These are phyloP conservation scores for Diploptera punctata DNA, from an alignment of 2,888 invertebrate genomes.

Conservation along the genomic window DNA sequence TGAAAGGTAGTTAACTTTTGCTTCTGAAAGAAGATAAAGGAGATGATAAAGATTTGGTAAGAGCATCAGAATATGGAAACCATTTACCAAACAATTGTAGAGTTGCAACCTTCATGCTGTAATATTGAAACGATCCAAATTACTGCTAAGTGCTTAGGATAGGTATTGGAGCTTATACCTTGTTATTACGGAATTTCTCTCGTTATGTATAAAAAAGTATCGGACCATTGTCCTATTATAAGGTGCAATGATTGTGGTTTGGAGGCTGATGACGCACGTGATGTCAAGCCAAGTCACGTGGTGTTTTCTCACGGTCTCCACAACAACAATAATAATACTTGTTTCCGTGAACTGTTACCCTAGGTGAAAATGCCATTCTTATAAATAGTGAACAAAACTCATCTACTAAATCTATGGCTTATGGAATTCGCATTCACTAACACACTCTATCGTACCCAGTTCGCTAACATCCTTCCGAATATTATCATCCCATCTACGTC, in stretches of 20 bases:
- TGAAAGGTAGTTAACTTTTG: too few relatives aligned
- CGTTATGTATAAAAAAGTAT: neutral
- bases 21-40: too few relatives aligned
- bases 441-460: too few relatives aligned
- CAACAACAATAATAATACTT: neutral
- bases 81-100: too few relatives aligned
- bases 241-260: slow-evolving; percentile 29
- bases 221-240: slow-evolving; percentile 23
- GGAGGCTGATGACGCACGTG: slow-evolving; percentile 28
- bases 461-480: too few relatives aligned
- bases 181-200: slow-evolving; percentile 13
- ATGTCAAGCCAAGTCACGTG: slow-evolving; percentile 31
- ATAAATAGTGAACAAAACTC: too few relatives aligned
- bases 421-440: too few relatives aligned
- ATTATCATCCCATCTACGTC: too few relatives aligned
- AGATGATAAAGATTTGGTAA: too few relatives aligned
- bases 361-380: neutral
- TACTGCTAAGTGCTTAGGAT: slow-evolving; percentile 8
- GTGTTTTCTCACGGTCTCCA: slow-evolving; percentile 28
- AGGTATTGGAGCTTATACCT: slow-evolving; percentile 8
- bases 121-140: slow-evolving; percentile 25
- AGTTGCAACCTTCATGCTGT: slow-evolving; percentile 15
- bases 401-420: too few relatives aligned
- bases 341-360: neutral
- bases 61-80: too few relatives aligned